Conservation (phyloP, 2,888 invertebrate species). For the Chrysolina oricalcia region DNA sequence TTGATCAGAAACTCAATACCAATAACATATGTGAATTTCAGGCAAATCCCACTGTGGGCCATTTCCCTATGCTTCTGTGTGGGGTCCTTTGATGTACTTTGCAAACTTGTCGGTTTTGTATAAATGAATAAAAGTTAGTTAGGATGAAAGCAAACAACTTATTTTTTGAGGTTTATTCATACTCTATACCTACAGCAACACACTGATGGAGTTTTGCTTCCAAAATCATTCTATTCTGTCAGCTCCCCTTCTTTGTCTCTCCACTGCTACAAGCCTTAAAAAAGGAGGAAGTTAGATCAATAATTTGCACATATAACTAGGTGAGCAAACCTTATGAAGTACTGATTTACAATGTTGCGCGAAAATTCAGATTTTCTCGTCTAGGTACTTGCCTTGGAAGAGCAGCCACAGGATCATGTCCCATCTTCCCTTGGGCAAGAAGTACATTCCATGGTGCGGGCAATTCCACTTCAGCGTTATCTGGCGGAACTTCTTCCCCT, state of each 20-base stretch:
- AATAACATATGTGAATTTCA: no score
- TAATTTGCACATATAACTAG: neutral
- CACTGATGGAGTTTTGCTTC: neutral
- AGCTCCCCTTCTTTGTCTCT: slow-evolving; percentile 7
- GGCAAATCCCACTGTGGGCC: no score
- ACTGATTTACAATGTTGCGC: slow-evolving; percentile 7
- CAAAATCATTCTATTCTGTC: neutral
- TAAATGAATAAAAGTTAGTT: neutral
- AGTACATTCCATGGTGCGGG: slow-evolving; percentile 4
- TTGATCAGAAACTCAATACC: no score
- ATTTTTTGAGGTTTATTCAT: no score
- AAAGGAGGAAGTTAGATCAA: neutral
- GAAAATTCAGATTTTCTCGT: slow-evolving; percentile 9
- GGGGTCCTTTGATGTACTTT: no score
- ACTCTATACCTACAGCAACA: no score
- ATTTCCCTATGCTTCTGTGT: no score
- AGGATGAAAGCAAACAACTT: neutral
- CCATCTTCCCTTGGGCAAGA: no score
- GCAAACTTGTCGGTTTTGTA: no score
- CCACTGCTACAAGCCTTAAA: slow-evolving; percentile 2
- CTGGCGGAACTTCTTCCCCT: slow-evolving; percentile 16
- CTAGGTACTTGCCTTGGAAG: no score
- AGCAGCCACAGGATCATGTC: no score
- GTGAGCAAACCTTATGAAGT: slow-evolving; percentile 5
- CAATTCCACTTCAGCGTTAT: slow-evolving; percentile 1